Conservation (phyloP, 2,113 vertebrate species). For the Agapornis roseicollis region DNA sequence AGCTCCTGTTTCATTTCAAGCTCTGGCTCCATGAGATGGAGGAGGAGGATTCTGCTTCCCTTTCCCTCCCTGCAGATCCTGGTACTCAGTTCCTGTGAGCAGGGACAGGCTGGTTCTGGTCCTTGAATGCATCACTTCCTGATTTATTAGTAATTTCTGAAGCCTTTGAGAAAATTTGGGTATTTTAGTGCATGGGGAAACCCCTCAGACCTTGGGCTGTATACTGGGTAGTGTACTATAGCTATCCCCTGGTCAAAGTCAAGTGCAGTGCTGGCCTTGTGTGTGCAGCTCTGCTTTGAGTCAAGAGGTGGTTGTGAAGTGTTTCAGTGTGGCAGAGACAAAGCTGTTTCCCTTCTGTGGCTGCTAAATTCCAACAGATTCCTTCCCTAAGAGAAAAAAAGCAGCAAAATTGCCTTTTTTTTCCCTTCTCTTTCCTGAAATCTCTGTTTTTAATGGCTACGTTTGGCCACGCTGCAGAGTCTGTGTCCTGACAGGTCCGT, state of each 20-base stretch:
- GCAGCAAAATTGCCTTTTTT: not conserved
- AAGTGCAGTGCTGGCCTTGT: not conserved
- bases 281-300: not conserved
- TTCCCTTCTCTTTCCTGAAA: not conserved
- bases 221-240: fast-evolving
- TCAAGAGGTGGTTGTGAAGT: not conserved
- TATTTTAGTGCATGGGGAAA: not conserved
- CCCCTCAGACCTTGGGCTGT: not conserved
- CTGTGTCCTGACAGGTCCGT: not conserved
- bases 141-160: not conserved
- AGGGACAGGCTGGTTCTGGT: not conserved
- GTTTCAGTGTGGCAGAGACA: not conserved
- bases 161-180: not conserved
- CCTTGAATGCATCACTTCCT: fast-evolving
- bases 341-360: not conserved
- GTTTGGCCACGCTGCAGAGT: not conserved
- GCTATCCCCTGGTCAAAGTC: not conserved
- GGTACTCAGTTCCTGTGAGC: fast-evolving
- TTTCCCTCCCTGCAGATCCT: not conserved
- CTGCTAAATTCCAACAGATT: conserved; percentile 10
- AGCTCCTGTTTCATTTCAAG: not conserved
- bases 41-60: not conserved
- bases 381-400: not conserved
- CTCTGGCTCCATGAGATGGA: not conserved
- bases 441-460: not conserved